These are phyloP conservation scores for Chorisops tibialis DNA, from an alignment of 2,888 invertebrate species.

Conservation along the genomic window DNA sequence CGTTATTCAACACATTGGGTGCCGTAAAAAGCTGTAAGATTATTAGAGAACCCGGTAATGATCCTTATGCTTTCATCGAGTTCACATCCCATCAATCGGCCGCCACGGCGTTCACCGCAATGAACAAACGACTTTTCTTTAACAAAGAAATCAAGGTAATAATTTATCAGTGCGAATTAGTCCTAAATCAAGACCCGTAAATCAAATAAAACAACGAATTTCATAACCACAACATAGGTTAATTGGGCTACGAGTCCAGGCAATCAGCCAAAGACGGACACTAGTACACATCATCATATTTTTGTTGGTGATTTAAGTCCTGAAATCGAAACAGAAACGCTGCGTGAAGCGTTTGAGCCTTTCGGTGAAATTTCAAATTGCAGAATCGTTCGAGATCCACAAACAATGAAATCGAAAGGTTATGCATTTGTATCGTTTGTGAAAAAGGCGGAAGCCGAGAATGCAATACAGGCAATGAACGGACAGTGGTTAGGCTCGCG, in stretches of 20 bases:
- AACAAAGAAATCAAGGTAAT: slow-evolving; percentile 93
- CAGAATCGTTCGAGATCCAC: slow-evolving; percentile 97
- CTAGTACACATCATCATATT: slow-evolving; percentile 99
- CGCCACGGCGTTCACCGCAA: slow-evolving; percentile 94
- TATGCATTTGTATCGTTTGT: slow-evolving; percentile 99
- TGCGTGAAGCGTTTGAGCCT: slow-evolving; percentile 95
- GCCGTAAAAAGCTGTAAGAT: slow-evolving; percentile 98
- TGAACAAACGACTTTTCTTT: slow-evolving; percentile 96
- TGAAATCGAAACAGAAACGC: slow-evolving; percentile 97
- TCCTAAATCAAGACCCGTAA: too few relatives aligned
- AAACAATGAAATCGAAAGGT: slow-evolving; percentile 98
- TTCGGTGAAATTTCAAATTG: slow-evolving; percentile 99
- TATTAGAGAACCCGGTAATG: slow-evolving; percentile 95
- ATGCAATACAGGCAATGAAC: slow-evolving; percentile 97
- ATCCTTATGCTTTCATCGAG: slow-evolving; percentile 99
- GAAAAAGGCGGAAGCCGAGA: slow-evolving; percentile 97
- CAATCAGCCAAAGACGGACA: slow-evolving; percentile 93
- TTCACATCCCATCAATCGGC: slow-evolving; percentile 95
- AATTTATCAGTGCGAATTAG: too few relatives aligned
- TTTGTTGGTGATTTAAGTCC: slow-evolving; percentile 99
- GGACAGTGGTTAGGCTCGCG: slow-evolving; percentile 98
- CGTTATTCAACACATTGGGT: slow-evolving; percentile 96
- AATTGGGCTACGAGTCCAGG: slow-evolving; percentile 99
- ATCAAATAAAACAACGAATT: too few relatives aligned
- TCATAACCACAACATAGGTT: slow-evolving; percentile 59